Percentiles rank a stretch among this genome's conserved stretches.
These are phyloP conservation scores for Myotis davidii DNA, from an alignment of 2,113 vertebrate genomes.

Conservation along the genomic window DNA sequence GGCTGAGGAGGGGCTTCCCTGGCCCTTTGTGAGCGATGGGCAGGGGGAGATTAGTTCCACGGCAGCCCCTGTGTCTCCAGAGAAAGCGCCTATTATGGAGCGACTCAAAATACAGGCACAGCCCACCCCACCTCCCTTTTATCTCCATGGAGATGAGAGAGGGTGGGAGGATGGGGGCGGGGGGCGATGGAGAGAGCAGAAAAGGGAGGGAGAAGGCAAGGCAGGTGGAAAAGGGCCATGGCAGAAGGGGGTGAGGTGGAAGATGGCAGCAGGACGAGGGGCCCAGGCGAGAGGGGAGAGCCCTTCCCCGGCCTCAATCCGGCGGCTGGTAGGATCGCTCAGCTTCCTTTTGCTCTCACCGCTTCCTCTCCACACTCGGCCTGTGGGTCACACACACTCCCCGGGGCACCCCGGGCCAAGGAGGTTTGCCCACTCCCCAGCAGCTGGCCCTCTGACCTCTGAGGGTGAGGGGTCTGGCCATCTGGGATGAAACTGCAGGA, in stretches of 20 bases:
- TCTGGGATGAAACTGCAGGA: constrained; percentile 36
- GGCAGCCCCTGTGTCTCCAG: constrained; percentile 76
- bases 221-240: background rate
- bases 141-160: constrained; percentile 70
- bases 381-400: background rate
- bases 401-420: background rate
- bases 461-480: constrained; percentile 15
- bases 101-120: constrained; percentile 66
- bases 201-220: background rate
- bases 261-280: background rate
- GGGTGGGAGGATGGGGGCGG: background rate
- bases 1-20: constrained; percentile 67
- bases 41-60: constrained; percentile 82
- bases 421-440: background rate
- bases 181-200: background rate
- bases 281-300: fast-evolving
- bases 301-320: background rate
- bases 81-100: constrained; percentile 82
- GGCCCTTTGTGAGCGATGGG: constrained; percentile 76
- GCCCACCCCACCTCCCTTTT: constrained; percentile 60
- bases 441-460: constrained; percentile 51
- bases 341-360: background rate
- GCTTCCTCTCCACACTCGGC: background rate
- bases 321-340: background rate
- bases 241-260: background rate